Base-by-base conservation (phyloP, 2,113 vertebrate genomes). In the Zapornia atra region DNA sequence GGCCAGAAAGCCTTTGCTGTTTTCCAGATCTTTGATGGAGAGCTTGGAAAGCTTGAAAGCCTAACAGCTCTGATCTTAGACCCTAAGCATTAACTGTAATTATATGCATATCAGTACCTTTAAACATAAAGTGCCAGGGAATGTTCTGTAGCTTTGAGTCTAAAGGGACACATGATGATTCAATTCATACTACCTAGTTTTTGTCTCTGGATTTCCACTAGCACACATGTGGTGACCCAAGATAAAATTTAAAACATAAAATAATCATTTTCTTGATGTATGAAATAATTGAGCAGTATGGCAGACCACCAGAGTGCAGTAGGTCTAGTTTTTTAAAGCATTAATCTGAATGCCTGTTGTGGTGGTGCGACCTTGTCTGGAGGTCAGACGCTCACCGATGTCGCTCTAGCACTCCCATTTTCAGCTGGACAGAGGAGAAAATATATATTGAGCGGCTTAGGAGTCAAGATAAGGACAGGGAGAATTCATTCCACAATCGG, bases 261-360 rank as follows among this genome's bases (percentile, higher is more conserved):
- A 48, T 48, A 48, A 48, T 48, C 51, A 15, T 53, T 66, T 38
- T 59, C 21, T 20, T 79, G 8, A 15, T 29, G 2, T 48, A 25
- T 51, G 6, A 78, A 82, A 73, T 78, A 65, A 82, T 20, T 0
- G 2, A 36, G 14, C 34, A 36, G 34, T 18, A 36, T 22, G 79
- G 11, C 19, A 71, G 9, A 3, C 14, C 28, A 33, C 31, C 0
- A 0, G 14, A 70, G 12, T 34, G 15, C 20, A 82, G 17, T 10
- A 59, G 24, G 1, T 79, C 40, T 71, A 10, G 0, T 4, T 24
- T 70, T 59, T 59, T 38, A 22, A 6, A 63, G 5, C 48, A 24
- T 68, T 71, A 83, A 86, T 63, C 28, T 34, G 17, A 64, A 81
- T 25, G 44, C 33, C 10, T 44, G 16, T 44, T 44, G 16, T 44